Base-by-base conservation (phyloP, 2,797 vertebrate species). In the Etheostoma nigrum region DNA sequence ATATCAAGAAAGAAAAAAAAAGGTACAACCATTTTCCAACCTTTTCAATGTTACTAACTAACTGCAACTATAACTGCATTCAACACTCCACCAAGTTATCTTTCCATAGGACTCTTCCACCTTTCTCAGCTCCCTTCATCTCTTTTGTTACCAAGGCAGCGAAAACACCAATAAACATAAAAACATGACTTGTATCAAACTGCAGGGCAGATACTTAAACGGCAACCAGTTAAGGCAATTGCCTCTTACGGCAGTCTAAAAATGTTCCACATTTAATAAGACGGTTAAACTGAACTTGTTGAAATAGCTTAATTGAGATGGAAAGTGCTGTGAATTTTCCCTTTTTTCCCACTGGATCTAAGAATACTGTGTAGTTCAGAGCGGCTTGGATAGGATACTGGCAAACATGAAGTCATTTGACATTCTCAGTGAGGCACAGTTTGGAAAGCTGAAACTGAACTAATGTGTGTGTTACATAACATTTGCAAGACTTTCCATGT, bases 351-450 rank as follows among this genome's bases (percentile, higher is more conserved):
- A 49, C 64, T 64, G 72, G 58, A 44, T 79, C 79, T 81, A 71
- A 85, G 65, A 79, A 78, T 73, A 80, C 51, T 51, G 65, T 59
- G 60, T 53, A 64, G 72, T 59, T 83, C 30, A 60, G 57, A 73
- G 53, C 47, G 47, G 44, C 53, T 58, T 55, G 78, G 81, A 78
- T 68, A 72, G 73, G 83, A 91, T 87, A 81, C 74, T 67, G 81
- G 82, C 82, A 84, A 86, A 86, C 82, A 78, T 86, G 58, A 85
- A 83, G 76, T 84, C 83, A 87, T 83, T 85, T 82, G 85, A 88
- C 80, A 72, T 87, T 87, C 67, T 83, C 42, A n/a, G 12, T 78
- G 80, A 76, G 74, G 81, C 54, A 68, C 85, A 82, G 69, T 80
- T 84, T 77, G 74, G 67, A 85, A 69, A 79, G 74, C 59, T 65